phyloP scores from a whole-genome alignment of 2,888 invertebrate species.

The Drosophila neonasuta region DNA sequence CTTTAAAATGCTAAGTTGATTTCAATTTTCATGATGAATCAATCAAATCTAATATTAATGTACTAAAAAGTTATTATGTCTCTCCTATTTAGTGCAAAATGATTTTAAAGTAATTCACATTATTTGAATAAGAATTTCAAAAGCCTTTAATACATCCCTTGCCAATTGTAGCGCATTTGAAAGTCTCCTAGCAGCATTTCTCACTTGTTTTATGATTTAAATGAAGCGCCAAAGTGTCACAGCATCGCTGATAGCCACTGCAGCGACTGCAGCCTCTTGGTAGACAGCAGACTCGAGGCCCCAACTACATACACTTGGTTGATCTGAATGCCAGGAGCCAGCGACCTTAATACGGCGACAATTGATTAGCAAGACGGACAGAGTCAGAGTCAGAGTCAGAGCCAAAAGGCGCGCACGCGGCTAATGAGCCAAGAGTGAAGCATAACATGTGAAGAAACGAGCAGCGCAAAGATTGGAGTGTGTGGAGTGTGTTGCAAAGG shows the following conservation, averaged over 20 bases:
- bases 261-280: conserved; percentile 6
- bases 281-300: conserved; percentile 16
- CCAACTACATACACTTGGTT: background rate
- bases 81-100: no score
- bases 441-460: conserved; percentile 16
- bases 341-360: conserved; percentile 72
- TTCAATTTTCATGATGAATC: no score
- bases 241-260: conserved; percentile 58
- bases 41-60: no score
- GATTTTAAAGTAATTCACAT: no score
- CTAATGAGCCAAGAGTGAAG: conserved; percentile 63
- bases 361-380: conserved; percentile 70
- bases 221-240: conserved; percentile 64
- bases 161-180: conserved; percentile 17
- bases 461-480: conserved; percentile 12
- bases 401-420: conserved; percentile 57
- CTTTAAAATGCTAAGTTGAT: no score
- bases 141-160: background rate
- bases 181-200: conserved; percentile 23
- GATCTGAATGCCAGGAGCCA: conserved; percentile 23
- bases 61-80: no score
- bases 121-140: no score
- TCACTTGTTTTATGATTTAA: conserved; percentile 63
- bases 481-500: conserved; percentile 42
- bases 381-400: conserved; percentile 48